Percentiles rank a stretch among this genome's conserved stretches.
These are phyloP conservation scores for Halcyon smyrnensis DNA, from an alignment of 2,797 vertebrate genomes.

Conservation along the genomic window DNA sequence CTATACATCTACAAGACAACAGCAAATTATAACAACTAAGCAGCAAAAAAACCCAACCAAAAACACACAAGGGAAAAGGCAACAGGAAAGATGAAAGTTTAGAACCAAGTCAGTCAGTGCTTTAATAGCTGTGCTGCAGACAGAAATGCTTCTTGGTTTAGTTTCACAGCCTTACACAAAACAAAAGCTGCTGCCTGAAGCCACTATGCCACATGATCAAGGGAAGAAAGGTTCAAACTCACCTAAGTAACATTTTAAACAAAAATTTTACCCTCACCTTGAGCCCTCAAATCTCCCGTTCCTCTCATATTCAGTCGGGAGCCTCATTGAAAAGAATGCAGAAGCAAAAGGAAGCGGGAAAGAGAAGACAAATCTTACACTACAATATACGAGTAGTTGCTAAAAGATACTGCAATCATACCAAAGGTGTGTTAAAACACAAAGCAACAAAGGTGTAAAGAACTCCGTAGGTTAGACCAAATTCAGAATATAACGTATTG, in stretches of 20 bases:
- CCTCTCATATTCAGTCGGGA: conserved; percentile 98
- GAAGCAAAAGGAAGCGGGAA: conserved; percentile 83
- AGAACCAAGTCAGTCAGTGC: conserved; percentile 38
- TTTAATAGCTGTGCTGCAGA: conserved; percentile 54
- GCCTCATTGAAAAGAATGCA: conserved; percentile 87
- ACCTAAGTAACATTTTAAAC: conserved; percentile 67
- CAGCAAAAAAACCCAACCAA: neutral
- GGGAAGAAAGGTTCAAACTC: conserved; percentile 58
- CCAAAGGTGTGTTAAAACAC: conserved; percentile 12
- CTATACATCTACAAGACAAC: conserved; percentile 14
- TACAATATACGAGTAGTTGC: conserved; percentile 46
- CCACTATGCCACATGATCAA: conserved; percentile 30
- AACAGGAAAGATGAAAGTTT: conserved; percentile 28
- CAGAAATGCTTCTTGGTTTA: conserved; percentile 55
- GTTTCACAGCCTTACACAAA: conserved; percentile 38
- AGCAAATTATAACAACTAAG: conserved; percentile 17
- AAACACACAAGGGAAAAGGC: conserved; percentile 17
- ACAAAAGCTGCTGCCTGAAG: conserved; percentile 52
- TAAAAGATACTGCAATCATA: conserved; percentile 60
- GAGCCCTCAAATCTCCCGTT: conserved; percentile 99
- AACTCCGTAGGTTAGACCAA: neutral
- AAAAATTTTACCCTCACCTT: conserved; percentile 91
- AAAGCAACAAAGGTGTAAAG: conserved; percentile 65
- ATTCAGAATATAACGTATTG: neutral
- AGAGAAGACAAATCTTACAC: conserved; percentile 83